Conservation (phyloP, 2,113 vertebrate species). For the Oxygymnocypris stewartii region DNA sequence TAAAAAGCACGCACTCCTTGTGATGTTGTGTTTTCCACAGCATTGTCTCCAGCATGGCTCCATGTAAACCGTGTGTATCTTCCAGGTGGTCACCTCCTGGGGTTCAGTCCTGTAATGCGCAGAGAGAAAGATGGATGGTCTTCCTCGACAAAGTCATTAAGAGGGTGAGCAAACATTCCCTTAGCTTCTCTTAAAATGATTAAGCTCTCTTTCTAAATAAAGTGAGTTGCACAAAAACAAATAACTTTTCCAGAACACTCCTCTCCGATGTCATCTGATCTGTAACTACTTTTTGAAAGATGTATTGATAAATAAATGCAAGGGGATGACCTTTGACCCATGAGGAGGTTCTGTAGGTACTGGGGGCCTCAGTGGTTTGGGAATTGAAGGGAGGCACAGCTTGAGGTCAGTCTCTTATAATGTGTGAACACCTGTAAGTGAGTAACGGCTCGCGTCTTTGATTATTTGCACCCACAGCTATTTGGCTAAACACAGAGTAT, state of each 20-base stretch:
- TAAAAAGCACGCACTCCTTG: background rate
- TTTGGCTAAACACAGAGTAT: slow-evolving; percentile 3
- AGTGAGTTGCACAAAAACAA: slow-evolving; percentile 50
- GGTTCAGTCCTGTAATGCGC: slow-evolving; percentile 48
- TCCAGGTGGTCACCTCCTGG: slow-evolving; percentile 54
- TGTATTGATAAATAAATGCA: slow-evolving; percentile 61
- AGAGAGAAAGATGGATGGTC: slow-evolving; percentile 68
- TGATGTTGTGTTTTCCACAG: slow-evolving; percentile 17
- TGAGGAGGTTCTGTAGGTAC: slow-evolving; percentile 15
- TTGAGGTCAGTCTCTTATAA: background rate
- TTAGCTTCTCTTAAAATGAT: slow-evolving; percentile 65
- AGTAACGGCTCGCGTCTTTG: slow-evolving; percentile 16
- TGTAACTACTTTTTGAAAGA: slow-evolving; percentile 37
- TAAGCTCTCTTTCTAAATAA: slow-evolving; percentile 49
- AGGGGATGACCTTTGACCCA: slow-evolving; percentile 58
- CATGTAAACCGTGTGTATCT: slow-evolving; percentile 13
- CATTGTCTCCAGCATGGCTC: background rate
- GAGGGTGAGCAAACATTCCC: slow-evolving; percentile 68
- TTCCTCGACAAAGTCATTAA: slow-evolving; percentile 66
- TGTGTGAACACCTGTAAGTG: slow-evolving; percentile 34
- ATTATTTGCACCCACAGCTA: slow-evolving; percentile 21
- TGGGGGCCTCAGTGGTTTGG: slow-evolving; percentile 6
- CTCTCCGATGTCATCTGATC: slow-evolving; percentile 43
- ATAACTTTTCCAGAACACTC: slow-evolving; percentile 47
- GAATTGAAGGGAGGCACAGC: slow-evolving; percentile 5